Conservation (phyloP, 2,113 vertebrate genomes). For the Pseudorectes ferrugineus region DNA sequence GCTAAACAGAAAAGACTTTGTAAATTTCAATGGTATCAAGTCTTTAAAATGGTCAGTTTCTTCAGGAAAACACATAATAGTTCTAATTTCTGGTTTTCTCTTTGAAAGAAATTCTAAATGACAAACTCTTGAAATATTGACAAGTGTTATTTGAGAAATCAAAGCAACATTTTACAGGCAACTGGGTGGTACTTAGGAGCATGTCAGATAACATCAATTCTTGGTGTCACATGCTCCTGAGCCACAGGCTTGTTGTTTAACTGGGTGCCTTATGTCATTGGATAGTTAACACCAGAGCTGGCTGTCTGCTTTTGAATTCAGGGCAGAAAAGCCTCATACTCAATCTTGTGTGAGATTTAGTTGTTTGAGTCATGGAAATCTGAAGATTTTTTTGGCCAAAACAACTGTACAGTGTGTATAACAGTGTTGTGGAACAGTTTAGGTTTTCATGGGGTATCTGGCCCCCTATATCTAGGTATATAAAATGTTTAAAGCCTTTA, state of each 20-base stretch:
- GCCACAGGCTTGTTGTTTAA: not conserved
- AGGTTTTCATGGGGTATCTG: not conserved
- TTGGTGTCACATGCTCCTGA: not conserved
- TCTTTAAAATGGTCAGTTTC: not conserved
- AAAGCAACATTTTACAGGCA: not conserved
- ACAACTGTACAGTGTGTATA: not conserved
- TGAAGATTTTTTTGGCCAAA: rapidly evolving
- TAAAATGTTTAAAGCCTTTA: not conserved
- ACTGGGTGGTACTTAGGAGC: too few relatives aligned
- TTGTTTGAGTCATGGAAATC: not conserved
- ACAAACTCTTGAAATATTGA: not conserved
- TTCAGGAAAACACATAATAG: not conserved
- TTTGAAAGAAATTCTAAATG: not conserved
- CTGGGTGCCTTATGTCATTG: not conserved
- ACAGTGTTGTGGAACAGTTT: not conserved
- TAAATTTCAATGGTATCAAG: not conserved
- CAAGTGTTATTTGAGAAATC: not conserved
- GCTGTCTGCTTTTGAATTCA: not conserved
- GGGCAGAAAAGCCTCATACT: not conserved
- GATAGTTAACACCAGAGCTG: not conserved
- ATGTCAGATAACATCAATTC: not conserved
- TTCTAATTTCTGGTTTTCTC: not conserved
- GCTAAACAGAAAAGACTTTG: not conserved
- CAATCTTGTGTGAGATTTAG: not conserved
- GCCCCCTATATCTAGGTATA: rapidly evolving